Base-by-base conservation (phyloP, 2,888 invertebrate genomes). In the Chouioia cunea region DNA sequence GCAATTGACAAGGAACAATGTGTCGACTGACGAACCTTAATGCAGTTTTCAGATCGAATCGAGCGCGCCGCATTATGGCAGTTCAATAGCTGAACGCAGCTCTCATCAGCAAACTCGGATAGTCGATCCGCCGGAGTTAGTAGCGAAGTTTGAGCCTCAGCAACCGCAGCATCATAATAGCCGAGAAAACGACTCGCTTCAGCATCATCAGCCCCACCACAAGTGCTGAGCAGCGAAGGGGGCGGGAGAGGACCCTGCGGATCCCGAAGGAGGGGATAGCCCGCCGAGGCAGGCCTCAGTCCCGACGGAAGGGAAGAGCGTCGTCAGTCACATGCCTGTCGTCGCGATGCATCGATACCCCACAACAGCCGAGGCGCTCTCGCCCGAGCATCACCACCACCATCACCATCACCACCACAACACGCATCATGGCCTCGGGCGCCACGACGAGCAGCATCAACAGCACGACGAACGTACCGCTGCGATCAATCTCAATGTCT, bases 261-360 rank as follows among this genome's bases (percentile, higher is more conserved):
- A 79, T 77, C 77, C 77, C 60, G 80, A 80, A 77, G 81, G 85
- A 77, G 85, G 84, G 84, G 85, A 83, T 82, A 83, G 76, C 79
- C 36, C 8, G 44, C 36, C 15, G 62, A 48, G 48, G 8, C 83
- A 81, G 81, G 79, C 76, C 75, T 80, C 81, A 74, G 80, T 79
- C 76, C 78, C 79, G 74, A 64, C 79, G 77, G 80, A 82, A 75
- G 82, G 80, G 80, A 81, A 80, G 77, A 81, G 80, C 72, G 75
- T 74, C 74, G 77, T 58, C 81, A 84, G 84, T 85, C 83, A 84
- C 81, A 73, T 73, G 73, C 69, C 72, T 72, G 50, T 69, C 60
- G 59, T 81, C 74, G 83, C 82, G 79, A 85, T 85, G 85, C 81
- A 83, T 76, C 83, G 82, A 75, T 85, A 83, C 81, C 6, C 36